Base-by-base conservation (phyloP, 2,888 invertebrate genomes). In the Rhyacophila evoluta region DNA sequence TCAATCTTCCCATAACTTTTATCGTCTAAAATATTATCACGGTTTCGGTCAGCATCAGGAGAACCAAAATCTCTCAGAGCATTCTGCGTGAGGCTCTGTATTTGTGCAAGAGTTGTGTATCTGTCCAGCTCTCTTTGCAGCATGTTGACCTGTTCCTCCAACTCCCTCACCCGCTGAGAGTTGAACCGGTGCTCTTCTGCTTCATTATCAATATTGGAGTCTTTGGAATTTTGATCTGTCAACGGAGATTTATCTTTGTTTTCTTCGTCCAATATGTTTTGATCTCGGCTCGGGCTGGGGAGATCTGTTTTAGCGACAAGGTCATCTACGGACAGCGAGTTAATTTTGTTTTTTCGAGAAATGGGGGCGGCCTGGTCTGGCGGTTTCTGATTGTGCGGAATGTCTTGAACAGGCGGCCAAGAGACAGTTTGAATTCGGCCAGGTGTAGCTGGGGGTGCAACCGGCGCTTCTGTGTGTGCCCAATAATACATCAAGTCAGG, bases 401-500 rank as follows among this genome's bases (percentile, higher is more conserved):
- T 74, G 27, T 82, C 82, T 73, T 88, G 88, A 38, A 86, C 86
- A 41, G 94, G 94, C 0, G 95, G 95, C 95, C 95, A 95, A 37
- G 93, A 90, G 0, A 92, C 88, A 79, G 92, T 91, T 83, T 94
- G 93, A 71, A 96, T 88, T 85, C 93, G 92, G 72, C 95, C 94
- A 0, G 95, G 95, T 15, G 94, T 93, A 78, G 92, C 88, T 37
- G 94, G 92, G 81, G 93, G 91, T 71, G 92, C 89, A 38, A 92
- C 88, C 75, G 93, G 92, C 71, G 91, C 88, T 87, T 95, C 95
- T 82, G 94, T 94, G 86, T 95, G 95, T 27, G 95, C 92, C 97
- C 97, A 97, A 86, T 94, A 95, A 88, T 97, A 97, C 94, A 96
- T 96, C 85, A 95, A 91, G 87, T 95, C 95, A 79, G 95, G 94